Conservation (phyloP, 2,888 invertebrate genomes). For the Ariolimax columbianus region DNA sequence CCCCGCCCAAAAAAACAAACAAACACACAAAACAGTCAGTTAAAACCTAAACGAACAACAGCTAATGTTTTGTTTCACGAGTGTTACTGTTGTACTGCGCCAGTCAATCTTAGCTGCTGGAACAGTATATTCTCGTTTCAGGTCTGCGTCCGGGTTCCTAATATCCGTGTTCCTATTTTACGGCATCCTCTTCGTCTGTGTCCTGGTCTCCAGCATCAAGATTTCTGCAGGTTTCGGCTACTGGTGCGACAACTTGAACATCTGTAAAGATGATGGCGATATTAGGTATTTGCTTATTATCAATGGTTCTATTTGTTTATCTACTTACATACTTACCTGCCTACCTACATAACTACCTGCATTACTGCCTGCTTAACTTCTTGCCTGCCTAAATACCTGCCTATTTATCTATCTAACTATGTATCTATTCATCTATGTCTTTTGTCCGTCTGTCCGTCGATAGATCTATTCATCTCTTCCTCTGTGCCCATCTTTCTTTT, state of each 20-base stretch:
- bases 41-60: no score
- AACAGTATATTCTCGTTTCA: conserved; percentile 4
- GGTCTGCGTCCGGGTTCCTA: conserved; percentile 33
- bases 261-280: neutral
- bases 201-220: conserved; percentile 33
- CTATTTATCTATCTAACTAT: no score
- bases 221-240: conserved; percentile 30
- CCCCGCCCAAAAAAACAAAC: no score
- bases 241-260: conserved; percentile 30
- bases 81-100: no score
- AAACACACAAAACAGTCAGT: no score
- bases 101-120: no score
- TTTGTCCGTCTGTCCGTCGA: neutral
- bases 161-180: conserved; percentile 22
- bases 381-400: no score
- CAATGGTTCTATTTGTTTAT: no score
- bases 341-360: no score
- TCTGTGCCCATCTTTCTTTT: neutral
- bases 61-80: no score
- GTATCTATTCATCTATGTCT: neutral
- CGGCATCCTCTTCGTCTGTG: conserved; percentile 33
- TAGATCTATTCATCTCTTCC: neutral
- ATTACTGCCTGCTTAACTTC: no score
- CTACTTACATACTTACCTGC: no score
- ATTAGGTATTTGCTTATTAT: neutral